Evolutionary conservation across 2,113 vertebrate genomes (phyloP), one percentile per base, ranked within the genome.

Genomic region (Psephotus haematonotus): DNA sequence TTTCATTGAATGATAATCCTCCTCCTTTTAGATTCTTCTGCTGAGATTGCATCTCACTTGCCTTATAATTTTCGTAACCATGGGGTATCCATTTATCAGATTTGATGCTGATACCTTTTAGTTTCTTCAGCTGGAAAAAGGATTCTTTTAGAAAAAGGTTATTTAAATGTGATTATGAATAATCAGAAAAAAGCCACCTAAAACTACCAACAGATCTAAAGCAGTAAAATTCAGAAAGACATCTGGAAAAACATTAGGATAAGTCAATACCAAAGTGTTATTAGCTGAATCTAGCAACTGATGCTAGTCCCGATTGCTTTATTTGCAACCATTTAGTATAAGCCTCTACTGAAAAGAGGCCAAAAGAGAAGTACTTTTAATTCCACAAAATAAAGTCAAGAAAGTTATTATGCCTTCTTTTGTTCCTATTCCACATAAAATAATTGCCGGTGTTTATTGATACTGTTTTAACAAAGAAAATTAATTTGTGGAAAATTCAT

Each of bases 401-500:
- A 64, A 75, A 88, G n/a, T 24, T 49, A 43, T 76, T 97, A 96
- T 90, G 97, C 19, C 85, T 82, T 25, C 64, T 44, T 88, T 95
- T 46, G 47, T 55, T 62, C 95, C 97, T 91, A 64, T 87, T 81
- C 62, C 44, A n/a, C 62, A 41, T 96, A 91, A 95, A 93, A 94
- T 79, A 98, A 98, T 94, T 97, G 97, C 95, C 97, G 20, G 43
- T 95, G 97, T 98, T 98, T 98, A 98, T 96, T 60, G 95, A 95
- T 87, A 90, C 95, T 24, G 88, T 87, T 94, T 96, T 96, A 98
- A 97, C 90, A 96, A 91, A 98, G 97, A 97, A 97, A 98, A 98
- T 97, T 97, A 97, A 98, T 97, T 98, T 95, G 95, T 97, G 96
- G 97, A 98, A 98, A 98, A 97, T 96, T 98, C 97, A 98, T 98